Percentiles rank a stretch among this genome's conserved stretches.
Evolutionary conservation across 2,113 vertebrate genomes (phyloP).

Genomic region (Paralichthys olivaceus): DNA sequence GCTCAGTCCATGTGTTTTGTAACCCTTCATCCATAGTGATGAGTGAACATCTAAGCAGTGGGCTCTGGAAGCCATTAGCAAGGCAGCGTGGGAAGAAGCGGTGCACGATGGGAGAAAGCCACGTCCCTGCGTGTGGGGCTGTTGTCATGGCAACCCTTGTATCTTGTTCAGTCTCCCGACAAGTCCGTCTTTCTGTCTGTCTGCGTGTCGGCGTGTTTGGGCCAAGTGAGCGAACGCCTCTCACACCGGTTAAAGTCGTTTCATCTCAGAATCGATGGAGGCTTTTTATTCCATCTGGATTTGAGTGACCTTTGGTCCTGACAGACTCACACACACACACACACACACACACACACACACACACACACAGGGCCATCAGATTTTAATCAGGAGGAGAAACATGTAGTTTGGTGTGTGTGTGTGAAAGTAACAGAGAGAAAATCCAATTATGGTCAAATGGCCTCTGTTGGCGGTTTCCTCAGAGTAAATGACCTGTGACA

Average conservation of each 20-base stretch:
- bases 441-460: constrained; percentile 26
- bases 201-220: constrained; percentile 20
- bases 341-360: neutral
- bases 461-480: constrained; percentile 3
- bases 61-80: constrained; percentile 68
- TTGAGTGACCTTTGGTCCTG: constrained; percentile 17
- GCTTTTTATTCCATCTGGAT: constrained; percentile 24
- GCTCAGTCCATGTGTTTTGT: constrained; percentile 1
- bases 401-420: neutral
- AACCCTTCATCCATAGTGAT: constrained; percentile 47
- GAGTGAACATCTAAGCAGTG: constrained; percentile 48
- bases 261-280: neutral
- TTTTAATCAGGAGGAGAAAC: constrained; percentile 12
- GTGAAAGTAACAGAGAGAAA: neutral
- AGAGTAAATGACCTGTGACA: constrained; percentile 18
- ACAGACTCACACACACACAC: neutral
- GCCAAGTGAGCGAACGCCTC: constrained; percentile 25
- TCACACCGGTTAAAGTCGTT: neutral
- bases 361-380: neutral
- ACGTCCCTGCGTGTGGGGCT: constrained; percentile 44
- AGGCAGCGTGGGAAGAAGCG: constrained; percentile 70
- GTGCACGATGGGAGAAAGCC: constrained; percentile 61
- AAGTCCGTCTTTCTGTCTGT: constrained; percentile 28
- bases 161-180: constrained; percentile 52
- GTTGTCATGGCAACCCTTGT: constrained; percentile 68